phyloP scores from a whole-genome alignment of 2,888 invertebrate genomes.

The Pachydiplax longipennis region DNA sequence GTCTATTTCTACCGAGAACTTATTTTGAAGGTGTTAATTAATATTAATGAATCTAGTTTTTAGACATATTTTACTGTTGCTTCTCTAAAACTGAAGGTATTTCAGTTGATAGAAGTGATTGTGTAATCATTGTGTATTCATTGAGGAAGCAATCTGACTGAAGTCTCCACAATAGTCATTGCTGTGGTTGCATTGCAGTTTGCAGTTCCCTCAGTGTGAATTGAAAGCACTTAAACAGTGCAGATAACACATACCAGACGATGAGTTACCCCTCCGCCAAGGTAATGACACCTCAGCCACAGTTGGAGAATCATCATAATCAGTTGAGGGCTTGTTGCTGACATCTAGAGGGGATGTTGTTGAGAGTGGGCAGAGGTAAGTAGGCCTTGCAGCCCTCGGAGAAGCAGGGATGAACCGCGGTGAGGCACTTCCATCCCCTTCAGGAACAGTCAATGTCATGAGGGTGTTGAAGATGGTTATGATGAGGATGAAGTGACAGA shows the following conservation, averaged over 20 bases:
- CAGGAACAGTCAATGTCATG: slow-evolving; percentile 19
- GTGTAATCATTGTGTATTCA: too few relatives aligned
- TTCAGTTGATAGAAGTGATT: too few relatives aligned
- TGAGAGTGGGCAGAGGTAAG: slow-evolving; percentile 26
- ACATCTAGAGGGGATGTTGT: slow-evolving; percentile 5
- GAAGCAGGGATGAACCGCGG: slow-evolving; percentile 16
- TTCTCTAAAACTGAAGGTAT: too few relatives aligned
- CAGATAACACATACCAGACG: slow-evolving; percentile 31
- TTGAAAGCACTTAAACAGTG: neutral
- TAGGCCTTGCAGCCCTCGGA: slow-evolving; percentile 23
- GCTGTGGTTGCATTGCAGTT: too few relatives aligned
- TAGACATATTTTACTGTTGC: too few relatives aligned
- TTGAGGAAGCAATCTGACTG: too few relatives aligned
- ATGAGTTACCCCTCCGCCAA: slow-evolving; percentile 74
- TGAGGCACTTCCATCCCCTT: slow-evolving; percentile 17
- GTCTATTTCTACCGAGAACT: too few relatives aligned
- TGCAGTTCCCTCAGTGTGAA: too few relatives aligned
- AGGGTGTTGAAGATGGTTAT: slow-evolving; percentile 33
- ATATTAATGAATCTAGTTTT: too few relatives aligned
- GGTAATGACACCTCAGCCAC: slow-evolving; percentile 84
- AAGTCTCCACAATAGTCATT: too few relatives aligned
- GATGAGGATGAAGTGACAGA: neutral
- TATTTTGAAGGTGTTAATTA: too few relatives aligned
- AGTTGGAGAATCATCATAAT: slow-evolving; percentile 71
- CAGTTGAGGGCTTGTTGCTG: slow-evolving; percentile 54